Base-by-base conservation (phyloP, 2,797 vertebrate genomes). In the Oophaga sylvatica region DNA sequence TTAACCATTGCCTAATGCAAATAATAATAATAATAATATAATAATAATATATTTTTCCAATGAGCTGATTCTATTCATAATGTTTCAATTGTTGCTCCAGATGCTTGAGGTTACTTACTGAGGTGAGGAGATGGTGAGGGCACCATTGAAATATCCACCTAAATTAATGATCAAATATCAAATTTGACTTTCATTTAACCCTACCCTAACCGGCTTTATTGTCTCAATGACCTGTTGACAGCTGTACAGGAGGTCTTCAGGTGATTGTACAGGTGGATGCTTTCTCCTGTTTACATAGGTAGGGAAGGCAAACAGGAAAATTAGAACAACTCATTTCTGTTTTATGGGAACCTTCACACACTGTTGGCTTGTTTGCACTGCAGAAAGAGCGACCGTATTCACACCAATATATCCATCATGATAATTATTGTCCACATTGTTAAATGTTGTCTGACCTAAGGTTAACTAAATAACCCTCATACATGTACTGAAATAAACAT, bases 231-330 rank as follows among this genome's bases (percentile, higher is more conserved):
- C 79, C 60, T 80, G 79, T 45, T 60, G 29, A 80, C 31, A 80
- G 79, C 59, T 80, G 60, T 45, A 88, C 91, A 86, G 89, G 89
- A 92, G 87, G 79, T 83, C 90, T 93, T 93, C 89, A 89, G 85
- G 87, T 91, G 91, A 93, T 91, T 90, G 93, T 84, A 87, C 0
- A 95, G 93, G 94, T 95, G 92, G 92, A 92, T 91, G 92, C 91
- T 90, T 92, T 94, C 93, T 93, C 48, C 92, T 87, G 91, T 95
- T 94, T 93, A 89, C 90, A 84, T 65, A 87, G 35, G 81, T 84
- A 83, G 76, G 90, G 91, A 92, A 77, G 45, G 81, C 92, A 94
- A 95, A 93, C 88, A 93, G 0, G 67, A 90, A 92, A 85, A 84
- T 89, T 87, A 68, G 91, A 91, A 65, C 90, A 56, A 29, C 79